Base-by-base conservation (phyloP, 2,888 invertebrate genomes). In the Bombylius discolor region DNA sequence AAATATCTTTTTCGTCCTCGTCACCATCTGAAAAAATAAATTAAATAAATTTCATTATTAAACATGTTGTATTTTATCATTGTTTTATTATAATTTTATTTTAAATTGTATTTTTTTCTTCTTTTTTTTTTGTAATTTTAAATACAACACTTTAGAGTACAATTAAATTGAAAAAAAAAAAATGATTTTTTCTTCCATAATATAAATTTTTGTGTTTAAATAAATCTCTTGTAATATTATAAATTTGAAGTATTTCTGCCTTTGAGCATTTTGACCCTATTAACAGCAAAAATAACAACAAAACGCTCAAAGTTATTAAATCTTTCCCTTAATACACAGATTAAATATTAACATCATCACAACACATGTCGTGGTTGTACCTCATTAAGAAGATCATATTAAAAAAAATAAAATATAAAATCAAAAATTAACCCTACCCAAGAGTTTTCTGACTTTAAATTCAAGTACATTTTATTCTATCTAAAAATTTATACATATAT, bases 1-100 rank as follows among this genome's bases (percentile, higher is more conserved):
- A 82, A 99, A 99, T 81, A 99, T 97, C 83, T 99, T 99, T 89
- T 98, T 99, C 82, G 98, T 99, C 83, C 95, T 90, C 81, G 97
- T 97, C 77, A 98, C 95, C 95, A 98, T 96, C 97, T 98, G 85
- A 5, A 84, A 84, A 61, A 60, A 65, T 61, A 56, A 44, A 53
- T 46, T 23, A 23, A 23, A 23, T 23, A 23, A 23, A 23, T 23
- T 23, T 23, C 23, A 23, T 23, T 23, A 23, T 23, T 23, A 23
- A 23, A n/a, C 8, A 31, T 8, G 3, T 23, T 7, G 46, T 46
- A 8, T 46, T 46, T 46, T 12, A 46, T 46, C 11, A 47, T 47
- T 36, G 2, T 36, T 36, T 36, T 36, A 9, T 36, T 36, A 8
- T 36, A 36, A 36, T 36, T 36, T 36, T 4, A 9, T 36, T 36